Evolutionary conservation across 2,888 invertebrate genomes (phyloP), one percentile per base, ranked within the genome.

Genomic region (Pollenia amentaria): DNA sequence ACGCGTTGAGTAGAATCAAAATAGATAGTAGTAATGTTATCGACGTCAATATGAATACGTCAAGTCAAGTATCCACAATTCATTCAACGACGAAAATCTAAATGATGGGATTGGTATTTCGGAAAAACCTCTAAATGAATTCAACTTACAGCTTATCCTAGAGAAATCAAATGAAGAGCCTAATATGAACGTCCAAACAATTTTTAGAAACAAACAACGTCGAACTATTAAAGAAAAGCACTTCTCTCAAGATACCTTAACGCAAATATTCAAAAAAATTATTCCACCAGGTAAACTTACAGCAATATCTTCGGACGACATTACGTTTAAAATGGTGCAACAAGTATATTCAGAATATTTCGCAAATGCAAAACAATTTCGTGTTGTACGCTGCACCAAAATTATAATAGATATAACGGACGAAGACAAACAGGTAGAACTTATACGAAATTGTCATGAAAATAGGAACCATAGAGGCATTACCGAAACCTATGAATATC

Each of bases 51-150:
- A 16, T 51, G 48, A 48, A 75, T 21, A 40, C 12, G 16, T 62
- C 48, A n/a, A n/a, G 9, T 9, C 42, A 44, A 44, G 3, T 21
- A 3, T 18, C 57, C 7, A 76, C 76, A 1, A 53, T 76, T 18
- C 76, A 79, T 16, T 62, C 62, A 14, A 12, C 4, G 78, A 92
- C 2, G 77, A 73, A 76, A 72, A 67, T 42, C 12, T 87, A 14
- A 42, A 85, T 21, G 84, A 88, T 40, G 85, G 84, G 0, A 88
- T 85, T 3, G 21, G 57, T 2, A 85, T 88, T 3, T 87, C 87
- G 1, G 88, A 88, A 55, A 84, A 84, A 77, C 80, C 89, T 0
- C 40, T 89, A 21, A 88, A 89, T 55, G 87, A 88, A 65, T 88
- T 88, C 29, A 87, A 78, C 46, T 46, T 87, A 8, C 88, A 89